phyloP scores from a whole-genome alignment of 2,113 vertebrate genomes.

The Hepsetus odoe region DNA sequence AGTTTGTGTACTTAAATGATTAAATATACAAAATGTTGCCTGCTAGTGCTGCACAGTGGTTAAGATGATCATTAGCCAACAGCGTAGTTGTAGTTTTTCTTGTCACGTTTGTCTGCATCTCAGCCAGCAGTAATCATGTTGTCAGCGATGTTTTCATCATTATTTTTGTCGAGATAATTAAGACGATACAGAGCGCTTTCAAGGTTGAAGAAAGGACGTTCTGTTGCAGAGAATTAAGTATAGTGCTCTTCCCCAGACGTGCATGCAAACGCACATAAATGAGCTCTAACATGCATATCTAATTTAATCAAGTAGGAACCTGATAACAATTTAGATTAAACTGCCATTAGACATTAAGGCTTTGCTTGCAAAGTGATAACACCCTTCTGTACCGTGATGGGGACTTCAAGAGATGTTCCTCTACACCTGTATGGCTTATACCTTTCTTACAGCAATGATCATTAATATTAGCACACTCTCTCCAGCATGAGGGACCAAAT shows the following conservation, averaged over 20 bases:
- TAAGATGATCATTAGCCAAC: neutral
- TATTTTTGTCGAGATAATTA: slow-evolving; percentile 24
- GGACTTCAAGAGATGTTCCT: slow-evolving; percentile 58
- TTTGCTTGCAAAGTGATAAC: slow-evolving; percentile 47
- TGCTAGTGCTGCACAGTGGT: too few relatives aligned
- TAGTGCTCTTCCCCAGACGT: slow-evolving; percentile 36
- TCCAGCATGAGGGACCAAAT: slow-evolving; percentile 9
- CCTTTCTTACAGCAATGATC: slow-evolving; percentile 24
- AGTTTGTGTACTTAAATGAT: too few relatives aligned
- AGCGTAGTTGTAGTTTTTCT: neutral
- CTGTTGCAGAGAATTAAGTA: slow-evolving; percentile 20
- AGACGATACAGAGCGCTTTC: slow-evolving; percentile 22
- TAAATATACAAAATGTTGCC: neutral
- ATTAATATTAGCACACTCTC: slow-evolving; percentile 21
- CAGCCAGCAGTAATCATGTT: neutral
- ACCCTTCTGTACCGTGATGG: slow-evolving; percentile 64
- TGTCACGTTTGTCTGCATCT: neutral
- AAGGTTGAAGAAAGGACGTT: slow-evolving; percentile 48
- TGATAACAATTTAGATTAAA: slow-evolving; percentile 71
- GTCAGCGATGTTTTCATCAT: neutral
- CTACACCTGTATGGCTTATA: slow-evolving; percentile 21
- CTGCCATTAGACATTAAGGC: slow-evolving; percentile 59
- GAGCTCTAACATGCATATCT: slow-evolving; percentile 70
- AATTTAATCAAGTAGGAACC: slow-evolving; percentile 74
- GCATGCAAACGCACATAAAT: slow-evolving; percentile 58